Base-by-base conservation (phyloP, 2,113 vertebrate genomes). In the Hemicordylus capensis region DNA sequence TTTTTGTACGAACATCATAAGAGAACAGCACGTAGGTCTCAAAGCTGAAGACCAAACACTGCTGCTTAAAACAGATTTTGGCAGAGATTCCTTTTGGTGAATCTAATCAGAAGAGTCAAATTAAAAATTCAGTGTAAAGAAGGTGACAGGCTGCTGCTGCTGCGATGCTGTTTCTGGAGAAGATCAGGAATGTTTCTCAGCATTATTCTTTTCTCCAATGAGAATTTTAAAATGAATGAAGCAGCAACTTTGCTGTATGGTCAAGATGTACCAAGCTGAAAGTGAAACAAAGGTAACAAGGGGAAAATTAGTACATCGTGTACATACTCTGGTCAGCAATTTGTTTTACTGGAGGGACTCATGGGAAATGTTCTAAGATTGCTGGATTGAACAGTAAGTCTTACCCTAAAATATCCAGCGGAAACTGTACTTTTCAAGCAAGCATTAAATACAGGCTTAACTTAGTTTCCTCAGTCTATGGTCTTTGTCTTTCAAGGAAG, bases 41-140 rank as follows among this genome's bases (percentile, higher is more conserved):
- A 90, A 88, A 85, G 88, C 91, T 93, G 88, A 94, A 94, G 91
- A 94, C 91, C 92, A 94, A 95, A 95, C 92, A 92, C 79, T 87
- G 84, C 90, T 90, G 88, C 0, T 0, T 92, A 90, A 91, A 91
- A 93, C 81, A 93, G 86, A 92, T 90, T 93, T 94, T 94, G 93
- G 94, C 91, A 92, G 86, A 80, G 83, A 89, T 89, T 90, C 88
- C 84, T 82, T 88, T 86, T 85, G 86, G 90, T 92, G 90, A 93
- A 93, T 78, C 88, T 93, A 93, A 94, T 94, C 88, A 86, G 77
- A 87, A 86, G 69, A 93, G 89, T 90, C 91, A 93, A 88, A 92
- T 91, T 92, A 94, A 87, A 90, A 89, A 92, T 92, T 88, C 86
- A 86, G 83, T 61, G 88, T 86, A 93, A 91, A 83, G 48, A 85